Base-by-base conservation (phyloP, 2,797 vertebrate genomes). In the Siniperca undulata region DNA sequence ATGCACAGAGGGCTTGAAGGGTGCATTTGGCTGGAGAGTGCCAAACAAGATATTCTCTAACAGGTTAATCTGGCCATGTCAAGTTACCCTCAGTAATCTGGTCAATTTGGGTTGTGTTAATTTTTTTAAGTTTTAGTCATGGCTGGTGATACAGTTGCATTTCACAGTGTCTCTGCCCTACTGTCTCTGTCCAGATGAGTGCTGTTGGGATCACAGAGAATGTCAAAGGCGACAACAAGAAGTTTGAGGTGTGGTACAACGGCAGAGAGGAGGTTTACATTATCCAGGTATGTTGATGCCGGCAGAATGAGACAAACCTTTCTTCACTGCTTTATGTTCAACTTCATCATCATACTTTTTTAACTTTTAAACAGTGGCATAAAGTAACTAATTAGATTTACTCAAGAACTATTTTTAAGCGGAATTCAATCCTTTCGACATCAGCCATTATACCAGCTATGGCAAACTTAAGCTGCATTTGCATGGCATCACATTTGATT, bases 191-290 rank as follows among this genome's bases (percentile, higher is more conserved):
- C 86, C 93, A 99, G 98, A 97, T 99, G 97, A 97, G 96, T 70
- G 93, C 97, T 1, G 97, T 99, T 90, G 98, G 97, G 59, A 97
- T 99, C 94, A 98, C 97, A 59, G 97, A 98, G 92, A 96, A 97
- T 56, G 96, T 98, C 68, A 98, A 99, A 94, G 95, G 97, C 1
- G 96, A 98, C 91, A 95, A 88, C 86, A 99, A 97, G 93, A 99
- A 99, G 90, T 99, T 99, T 93, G 98, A 99, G 91, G 97, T 99
- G 81, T 97, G 97, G 97, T 97, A 95, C 93, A 98, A 95, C 7
- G 97, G 97, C 77, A 96, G 98, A 94, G 97, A 98, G 82, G 98
- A 99, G 83, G 98, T 99, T 71, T 99, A 99, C 91, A 98, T 99
- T 76, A 96, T 98, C 80, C 98, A 99, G 98, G 98, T 99, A 94